phyloP scores from a whole-genome alignment of 2,888 invertebrate species.

The Apodemia duryi region DNA sequence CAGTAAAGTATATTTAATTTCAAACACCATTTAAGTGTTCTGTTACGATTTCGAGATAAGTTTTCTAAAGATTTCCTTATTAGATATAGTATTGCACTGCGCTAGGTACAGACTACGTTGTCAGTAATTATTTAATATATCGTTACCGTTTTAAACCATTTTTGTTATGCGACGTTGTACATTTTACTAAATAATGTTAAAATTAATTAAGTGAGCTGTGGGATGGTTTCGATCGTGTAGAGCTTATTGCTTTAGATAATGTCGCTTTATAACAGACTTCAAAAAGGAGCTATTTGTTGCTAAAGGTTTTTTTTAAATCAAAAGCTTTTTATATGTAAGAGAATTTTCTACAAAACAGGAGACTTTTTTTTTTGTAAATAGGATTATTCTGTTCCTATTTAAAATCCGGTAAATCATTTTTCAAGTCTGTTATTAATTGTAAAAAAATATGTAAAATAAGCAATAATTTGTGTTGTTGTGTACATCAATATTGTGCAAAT shows the following conservation, averaged over 20 bases:
- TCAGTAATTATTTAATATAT: conserved; percentile 14
- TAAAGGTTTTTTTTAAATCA: background rate
- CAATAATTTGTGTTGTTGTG: conserved; percentile 1
- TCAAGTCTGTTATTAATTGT: conserved; percentile 13
- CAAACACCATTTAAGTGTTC: conserved; percentile 17
- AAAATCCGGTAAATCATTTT: background rate
- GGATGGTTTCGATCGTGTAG: conserved; percentile 10
- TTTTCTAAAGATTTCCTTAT: conserved; percentile 5
- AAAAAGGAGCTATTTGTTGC: conserved; percentile 1
- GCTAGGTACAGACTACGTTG: conserved; percentile 6
- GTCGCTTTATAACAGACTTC: conserved; percentile 13
- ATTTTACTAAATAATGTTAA: conserved; percentile 15
- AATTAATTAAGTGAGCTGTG: conserved; percentile 9
- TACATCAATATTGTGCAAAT: background rate
- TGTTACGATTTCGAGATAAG: background rate
- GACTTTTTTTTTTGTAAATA: background rate
- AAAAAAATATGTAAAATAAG: conserved; percentile 7
- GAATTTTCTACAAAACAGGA: background rate
- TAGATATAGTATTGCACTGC: conserved; percentile 11
- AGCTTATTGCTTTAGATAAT: conserved; percentile 3
- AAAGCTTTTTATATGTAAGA: background rate
- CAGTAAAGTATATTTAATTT: conserved; percentile 18
- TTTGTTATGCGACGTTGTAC: conserved; percentile 12
- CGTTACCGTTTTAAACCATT: conserved; percentile 14
- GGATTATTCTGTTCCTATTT: background rate